Evolutionary conservation across 2,797 vertebrate species (phyloP).

Genomic region (Acipenser transmontanus): DNA sequence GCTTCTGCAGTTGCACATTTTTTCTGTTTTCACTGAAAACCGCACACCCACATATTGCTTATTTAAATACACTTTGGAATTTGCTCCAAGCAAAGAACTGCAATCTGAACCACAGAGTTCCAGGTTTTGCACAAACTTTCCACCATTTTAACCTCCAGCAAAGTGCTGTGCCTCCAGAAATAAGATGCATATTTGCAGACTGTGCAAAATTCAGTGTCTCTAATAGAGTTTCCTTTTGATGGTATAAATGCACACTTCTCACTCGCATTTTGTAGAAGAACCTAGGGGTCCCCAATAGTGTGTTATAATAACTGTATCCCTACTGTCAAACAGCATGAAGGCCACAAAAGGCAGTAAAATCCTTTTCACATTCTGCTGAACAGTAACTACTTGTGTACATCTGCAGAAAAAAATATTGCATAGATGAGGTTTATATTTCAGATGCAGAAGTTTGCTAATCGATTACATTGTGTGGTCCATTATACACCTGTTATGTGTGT

Average conservation of each 20-base stretch:
- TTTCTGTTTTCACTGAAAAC: constrained; percentile 36
- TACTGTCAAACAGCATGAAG: constrained; percentile 49
- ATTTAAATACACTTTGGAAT: constrained; percentile 62
- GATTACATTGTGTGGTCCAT: no score
- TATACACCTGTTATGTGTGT: no score
- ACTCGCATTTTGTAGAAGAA: constrained; percentile 36
- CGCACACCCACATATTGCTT: constrained; percentile 41
- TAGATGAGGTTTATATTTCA: background rate
- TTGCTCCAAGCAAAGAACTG: constrained; percentile 41
- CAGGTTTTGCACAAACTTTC: constrained; percentile 40
- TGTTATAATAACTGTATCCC: constrained; percentile 32
- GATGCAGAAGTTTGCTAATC: no score
- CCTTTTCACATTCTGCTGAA: constrained; percentile 59
- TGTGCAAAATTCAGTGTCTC: constrained; percentile 48
- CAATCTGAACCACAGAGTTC: constrained; percentile 33
- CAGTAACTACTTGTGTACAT: constrained; percentile 23
- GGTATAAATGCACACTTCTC: constrained; percentile 66
- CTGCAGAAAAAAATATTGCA: constrained; percentile 2
- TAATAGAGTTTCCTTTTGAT: constrained; percentile 50
- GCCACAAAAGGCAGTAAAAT: constrained; percentile 45
- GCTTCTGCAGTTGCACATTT: constrained; percentile 10
- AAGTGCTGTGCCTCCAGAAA: constrained; percentile 52
- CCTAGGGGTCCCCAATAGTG: constrained; percentile 20
- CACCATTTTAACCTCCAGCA: constrained; percentile 40
- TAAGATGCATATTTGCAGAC: constrained; percentile 48